Evolutionary conservation across 2,113 vertebrate genomes (phyloP).

Genomic region (Serilophus lunatus): DNA sequence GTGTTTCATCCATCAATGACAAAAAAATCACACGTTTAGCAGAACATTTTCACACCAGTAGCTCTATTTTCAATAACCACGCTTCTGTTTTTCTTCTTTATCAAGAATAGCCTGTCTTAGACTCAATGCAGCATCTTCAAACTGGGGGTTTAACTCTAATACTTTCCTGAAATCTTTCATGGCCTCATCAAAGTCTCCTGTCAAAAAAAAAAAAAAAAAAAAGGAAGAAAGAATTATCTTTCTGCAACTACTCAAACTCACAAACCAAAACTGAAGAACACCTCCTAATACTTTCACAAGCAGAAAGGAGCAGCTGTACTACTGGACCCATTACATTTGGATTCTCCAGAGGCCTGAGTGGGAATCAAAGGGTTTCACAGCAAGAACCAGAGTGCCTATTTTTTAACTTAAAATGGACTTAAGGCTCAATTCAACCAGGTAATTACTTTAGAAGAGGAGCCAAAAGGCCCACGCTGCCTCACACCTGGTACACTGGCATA

Average conservation of each 20-base stretch:
- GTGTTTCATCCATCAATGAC: not conserved
- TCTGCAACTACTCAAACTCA: not conserved
- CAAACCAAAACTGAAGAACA: not conserved
- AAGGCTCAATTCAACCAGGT: not conserved
- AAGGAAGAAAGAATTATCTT: not conserved
- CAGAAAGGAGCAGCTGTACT: not conserved
- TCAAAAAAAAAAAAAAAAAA: not conserved
- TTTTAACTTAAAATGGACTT: not conserved
- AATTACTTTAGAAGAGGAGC: not conserved
- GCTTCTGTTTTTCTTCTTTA: constrained; percentile 81
- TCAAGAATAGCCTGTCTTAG: constrained; percentile 87
- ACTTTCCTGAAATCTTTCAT: constrained; percentile 87
- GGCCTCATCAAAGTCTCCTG: constrained; percentile 90
- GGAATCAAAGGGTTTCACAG: not conserved
- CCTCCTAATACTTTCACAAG: not conserved
- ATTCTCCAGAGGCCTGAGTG: not conserved
- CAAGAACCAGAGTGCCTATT: not conserved
- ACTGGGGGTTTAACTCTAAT: constrained; percentile 84
- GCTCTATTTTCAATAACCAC: constrained; percentile 68
- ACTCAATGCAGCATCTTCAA: constrained; percentile 89
- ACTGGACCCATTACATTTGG: not conserved
- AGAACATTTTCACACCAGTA: not conserved
- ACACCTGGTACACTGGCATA: not conserved
- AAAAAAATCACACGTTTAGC: not conserved
- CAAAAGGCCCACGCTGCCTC: not conserved